These are phyloP conservation scores for Bombyx mandarina DNA, from an alignment of 1,140 invertebrate species.

Conservation along the genomic window DNA sequence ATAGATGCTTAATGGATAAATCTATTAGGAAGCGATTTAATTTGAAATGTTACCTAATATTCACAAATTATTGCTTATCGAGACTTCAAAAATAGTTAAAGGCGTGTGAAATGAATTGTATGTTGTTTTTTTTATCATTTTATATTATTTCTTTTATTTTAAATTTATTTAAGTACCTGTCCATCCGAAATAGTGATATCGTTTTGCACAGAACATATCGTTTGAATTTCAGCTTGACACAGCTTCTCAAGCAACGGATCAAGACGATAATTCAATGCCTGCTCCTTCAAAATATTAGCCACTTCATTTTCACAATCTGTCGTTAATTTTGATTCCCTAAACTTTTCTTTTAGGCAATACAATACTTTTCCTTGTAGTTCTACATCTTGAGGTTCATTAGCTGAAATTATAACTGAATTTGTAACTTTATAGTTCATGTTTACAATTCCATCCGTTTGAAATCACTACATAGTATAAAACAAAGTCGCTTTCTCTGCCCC, in stretches of 20 bases:
- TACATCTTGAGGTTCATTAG: constrained; percentile 68
- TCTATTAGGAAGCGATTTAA: too few species aligned
- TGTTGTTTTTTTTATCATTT: too few species aligned
- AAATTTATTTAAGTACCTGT: constrained; percentile 47
- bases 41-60: too few species aligned
- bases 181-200: constrained; percentile 70
- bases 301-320: constrained; percentile 87
- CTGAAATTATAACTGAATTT: constrained; percentile 24
- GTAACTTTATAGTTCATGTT: too few species aligned
- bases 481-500: too few species aligned
- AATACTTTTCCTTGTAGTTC: constrained; percentile 78
- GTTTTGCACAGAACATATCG: constrained; percentile 72
- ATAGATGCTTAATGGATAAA: too few species aligned
- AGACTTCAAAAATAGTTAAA: too few species aligned
- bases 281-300: constrained; percentile 84
- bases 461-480: too few species aligned
- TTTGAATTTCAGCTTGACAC: constrained; percentile 80
- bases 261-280: constrained; percentile 88
- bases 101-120: too few species aligned
- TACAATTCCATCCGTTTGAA: background rate
- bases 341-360: constrained; percentile 82
- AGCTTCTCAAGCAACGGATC: constrained; percentile 86
- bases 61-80: too few species aligned
- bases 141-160: too few species aligned
- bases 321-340: constrained; percentile 80